Evolutionary conservation across 1,140 invertebrate genomes (phyloP).

Genomic region (Pseudomyrmex flavicornis): DNA sequence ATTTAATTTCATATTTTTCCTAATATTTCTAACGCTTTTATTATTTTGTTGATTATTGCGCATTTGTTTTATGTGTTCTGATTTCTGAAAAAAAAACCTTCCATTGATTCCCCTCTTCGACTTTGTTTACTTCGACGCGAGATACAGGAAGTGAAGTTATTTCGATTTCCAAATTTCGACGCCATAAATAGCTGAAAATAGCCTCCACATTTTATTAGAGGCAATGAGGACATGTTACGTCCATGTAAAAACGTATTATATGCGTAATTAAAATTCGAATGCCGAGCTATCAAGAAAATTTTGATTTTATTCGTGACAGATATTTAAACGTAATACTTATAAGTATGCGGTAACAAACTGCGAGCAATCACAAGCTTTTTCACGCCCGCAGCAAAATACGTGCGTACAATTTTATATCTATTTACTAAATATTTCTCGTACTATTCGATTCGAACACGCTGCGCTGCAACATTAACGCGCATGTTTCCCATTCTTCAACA

Average conservation of each 20-base stretch:
- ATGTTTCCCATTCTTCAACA: not conserved
- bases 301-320: not conserved
- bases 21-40: not conserved
- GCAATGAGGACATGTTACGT: not conserved
- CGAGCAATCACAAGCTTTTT: not conserved
- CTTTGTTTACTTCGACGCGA: not conserved
- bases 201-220: conserved; percentile 13
- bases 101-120: not conserved
- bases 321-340: not conserved
- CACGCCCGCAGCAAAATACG: not conserved
- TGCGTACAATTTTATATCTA: not conserved
- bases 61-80: not conserved
- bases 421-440: not conserved
- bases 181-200: conserved; percentile 17
- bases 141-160: not conserved
- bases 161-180: not conserved
- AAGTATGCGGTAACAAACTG: too few species aligned
- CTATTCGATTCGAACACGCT: not conserved
- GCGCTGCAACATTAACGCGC: not conserved
- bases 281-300: not conserved
- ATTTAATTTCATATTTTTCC: too few species aligned
- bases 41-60: not conserved
- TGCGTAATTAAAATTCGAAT: not conserved
- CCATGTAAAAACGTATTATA: not conserved
- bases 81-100: too few species aligned